phyloP scores from a whole-genome alignment of 2,888 invertebrate genomes.

The Hemithea aestivaria region DNA sequence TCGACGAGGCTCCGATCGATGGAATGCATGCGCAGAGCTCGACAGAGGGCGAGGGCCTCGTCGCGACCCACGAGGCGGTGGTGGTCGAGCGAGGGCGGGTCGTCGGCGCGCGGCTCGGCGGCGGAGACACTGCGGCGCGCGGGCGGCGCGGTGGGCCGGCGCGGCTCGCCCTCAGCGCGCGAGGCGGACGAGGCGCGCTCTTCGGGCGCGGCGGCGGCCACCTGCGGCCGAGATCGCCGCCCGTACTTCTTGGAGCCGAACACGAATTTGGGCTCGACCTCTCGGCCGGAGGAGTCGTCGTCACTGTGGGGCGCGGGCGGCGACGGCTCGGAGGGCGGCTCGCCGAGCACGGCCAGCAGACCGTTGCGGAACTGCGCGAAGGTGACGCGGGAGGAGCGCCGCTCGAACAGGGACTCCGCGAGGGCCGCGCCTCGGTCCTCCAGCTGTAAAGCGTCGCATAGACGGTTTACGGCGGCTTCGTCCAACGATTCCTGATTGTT shows the following conservation, averaged over 20 bases:
- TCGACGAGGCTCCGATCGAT: conserved; percentile 55
- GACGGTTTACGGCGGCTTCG: conserved; percentile 81
- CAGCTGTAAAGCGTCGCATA: conserved; percentile 88
- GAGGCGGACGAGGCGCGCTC: conserved; percentile 54
- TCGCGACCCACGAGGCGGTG: conserved; percentile 53
- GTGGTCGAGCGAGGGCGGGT: conserved; percentile 47
- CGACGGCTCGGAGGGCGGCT: conserved; percentile 38
- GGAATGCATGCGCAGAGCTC: conserved; percentile 56
- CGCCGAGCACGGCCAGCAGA: conserved; percentile 84
- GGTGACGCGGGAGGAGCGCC: conserved; percentile 70
- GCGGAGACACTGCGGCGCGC: conserved; percentile 55
- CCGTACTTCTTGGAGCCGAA: conserved; percentile 88
- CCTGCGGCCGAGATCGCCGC: conserved; percentile 82
- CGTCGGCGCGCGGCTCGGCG: conserved; percentile 41
- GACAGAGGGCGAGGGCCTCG: conserved; percentile 59
- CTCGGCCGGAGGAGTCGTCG: conserved; percentile 82
- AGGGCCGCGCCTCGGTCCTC: conserved; percentile 84
- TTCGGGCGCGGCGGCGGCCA: conserved; percentile 27
- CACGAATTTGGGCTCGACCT: conserved; percentile 85
- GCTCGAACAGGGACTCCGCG: conserved; percentile 76
- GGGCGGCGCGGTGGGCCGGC: conserved; percentile 36
- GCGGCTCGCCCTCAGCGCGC: conserved; percentile 46
- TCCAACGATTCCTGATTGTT: conserved; percentile 84
- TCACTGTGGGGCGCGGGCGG: conserved; percentile 46
- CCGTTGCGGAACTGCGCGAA: conserved; percentile 89